Conservation (phyloP, 2,113 vertebrate genomes). For the Dicaeum eximium region DNA sequence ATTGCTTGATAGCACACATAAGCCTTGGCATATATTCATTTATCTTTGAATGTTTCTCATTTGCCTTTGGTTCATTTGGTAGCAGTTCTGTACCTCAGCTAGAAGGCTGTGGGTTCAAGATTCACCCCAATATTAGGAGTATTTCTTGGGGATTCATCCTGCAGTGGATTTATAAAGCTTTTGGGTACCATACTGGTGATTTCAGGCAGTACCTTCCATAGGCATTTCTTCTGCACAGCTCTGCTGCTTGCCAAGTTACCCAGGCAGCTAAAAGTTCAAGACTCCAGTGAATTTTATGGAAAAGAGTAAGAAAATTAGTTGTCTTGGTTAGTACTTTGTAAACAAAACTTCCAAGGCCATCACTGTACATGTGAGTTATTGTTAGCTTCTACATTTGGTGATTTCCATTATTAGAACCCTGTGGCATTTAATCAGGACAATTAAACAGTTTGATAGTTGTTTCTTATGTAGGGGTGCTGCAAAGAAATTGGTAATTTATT, state of each 20-base stretch:
- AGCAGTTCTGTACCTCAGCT: not conserved
- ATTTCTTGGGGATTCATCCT: not conserved
- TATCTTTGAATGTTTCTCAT: conserved; percentile 9
- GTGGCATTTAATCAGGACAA: not conserved
- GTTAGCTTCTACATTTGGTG: not conserved
- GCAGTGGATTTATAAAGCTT: not conserved
- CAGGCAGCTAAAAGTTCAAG: not conserved
- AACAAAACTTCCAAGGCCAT: not conserved
- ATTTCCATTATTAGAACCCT: not conserved
- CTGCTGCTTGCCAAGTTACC: not conserved
- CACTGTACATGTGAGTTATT: not conserved
- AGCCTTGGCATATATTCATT: conserved; percentile 8
- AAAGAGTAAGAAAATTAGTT: not conserved
- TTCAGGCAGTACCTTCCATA: not conserved
- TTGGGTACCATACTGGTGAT: not conserved
- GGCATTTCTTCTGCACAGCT: not conserved
- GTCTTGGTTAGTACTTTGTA: not conserved
- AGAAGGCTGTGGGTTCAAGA: not conserved
- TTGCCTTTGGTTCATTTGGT: conserved; percentile 3
- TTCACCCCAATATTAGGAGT: not conserved
- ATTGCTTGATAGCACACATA: conserved; percentile 63
- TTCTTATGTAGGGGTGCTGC: not conserved
- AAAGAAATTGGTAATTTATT: not conserved
- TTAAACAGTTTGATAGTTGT: not conserved
- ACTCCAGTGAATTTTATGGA: not conserved